Evolutionary conservation across 1,140 invertebrate genomes (phyloP), one percentile per base, ranked within the genome.

Genomic region (Calycopis cecrops): DNA sequence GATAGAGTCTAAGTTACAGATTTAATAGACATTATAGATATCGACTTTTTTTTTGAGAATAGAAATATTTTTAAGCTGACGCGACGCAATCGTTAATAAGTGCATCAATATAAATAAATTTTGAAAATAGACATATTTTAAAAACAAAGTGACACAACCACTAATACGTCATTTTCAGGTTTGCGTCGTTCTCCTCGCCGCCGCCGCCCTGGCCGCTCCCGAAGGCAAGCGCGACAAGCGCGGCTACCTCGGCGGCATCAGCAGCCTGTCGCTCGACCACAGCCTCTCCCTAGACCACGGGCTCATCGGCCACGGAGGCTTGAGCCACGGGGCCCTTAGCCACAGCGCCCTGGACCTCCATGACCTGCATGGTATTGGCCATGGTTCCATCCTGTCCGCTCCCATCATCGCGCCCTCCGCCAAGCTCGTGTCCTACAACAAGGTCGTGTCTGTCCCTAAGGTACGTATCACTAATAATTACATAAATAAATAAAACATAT

Each of bases 181-280:
- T 7, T 77, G 70, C 56, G 57, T 76, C 10, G 68, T 77, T 10
- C 71, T 79, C 17, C 42, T 77, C 9, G 73, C 67, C 7, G 73
- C 69, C 0, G 64, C 52, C 3, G 73, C 64, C 0, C 37, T 65
- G 3, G 73, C 65, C 6, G 77, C 71, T 3, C 73, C 77, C 1
- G 71, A 73, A 40, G 70, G 63, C 52, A 71, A 71, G 57, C 73
- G 75, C 34, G 73, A 80, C 54, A 78, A 76, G 55, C 73, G 77
- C 37, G 73, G 75, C 52, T 76, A 40, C 61, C 55, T 68, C 54
- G 69, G 63, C 34, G 60, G 52, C 10, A 54, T 49, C 62, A 48
- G 44, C 49, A 52, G 66, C 34, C 57, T 59, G 38, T 58, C 53
- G 10, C 57, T 69, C 33, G 60, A 60, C 33, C 59, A 65, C 51